Percentiles rank a stretch among this genome's conserved stretches.
Evolutionary conservation across 2,888 invertebrate genomes (phyloP).

Genomic region (Melipona bicolor): DNA sequence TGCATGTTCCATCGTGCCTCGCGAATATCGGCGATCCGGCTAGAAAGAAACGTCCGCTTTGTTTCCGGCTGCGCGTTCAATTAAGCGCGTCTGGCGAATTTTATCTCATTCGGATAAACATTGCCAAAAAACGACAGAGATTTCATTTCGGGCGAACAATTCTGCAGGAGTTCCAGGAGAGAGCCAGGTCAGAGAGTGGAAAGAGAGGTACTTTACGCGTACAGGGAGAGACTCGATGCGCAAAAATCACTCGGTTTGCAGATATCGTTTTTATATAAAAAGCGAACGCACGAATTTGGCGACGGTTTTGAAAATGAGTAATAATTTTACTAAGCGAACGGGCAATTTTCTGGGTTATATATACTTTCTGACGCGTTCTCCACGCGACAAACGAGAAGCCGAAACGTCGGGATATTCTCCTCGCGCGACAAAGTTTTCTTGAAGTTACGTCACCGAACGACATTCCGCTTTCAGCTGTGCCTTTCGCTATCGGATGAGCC

Average conservation of each 20-base stretch:
- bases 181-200: fast-evolving
- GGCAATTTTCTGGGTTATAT: constrained; percentile 4
- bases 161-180: neutral
- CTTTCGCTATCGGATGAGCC: constrained; percentile 33
- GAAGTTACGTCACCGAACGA: constrained; percentile 45
- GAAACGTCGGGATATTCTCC: constrained; percentile 12
- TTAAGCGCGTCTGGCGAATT: constrained; percentile 40
- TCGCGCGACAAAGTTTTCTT: constrained; percentile 38
- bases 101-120: constrained; percentile 36
- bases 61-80: constrained; percentile 44
- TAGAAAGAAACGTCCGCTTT: constrained; percentile 48
- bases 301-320: constrained; percentile 13
- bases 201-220: neutral
- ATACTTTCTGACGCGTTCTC: neutral
- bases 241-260: too few species aligned
- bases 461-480: constrained; percentile 37
- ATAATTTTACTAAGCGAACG: constrained; percentile 9
- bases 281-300: neutral
- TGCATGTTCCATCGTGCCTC: constrained; percentile 68
- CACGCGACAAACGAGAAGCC: constrained; percentile 2
- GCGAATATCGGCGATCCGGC: constrained; percentile 49
- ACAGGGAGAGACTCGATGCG: neutral
- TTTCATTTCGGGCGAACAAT: constrained; percentile 22
- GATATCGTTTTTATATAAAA: neutral
- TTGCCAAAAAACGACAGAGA: constrained; percentile 32